Evolutionary conservation across 2,888 invertebrate species (phyloP), one percentile per base, ranked within the genome.

Genomic region (Phlogophora meticulosa): DNA sequence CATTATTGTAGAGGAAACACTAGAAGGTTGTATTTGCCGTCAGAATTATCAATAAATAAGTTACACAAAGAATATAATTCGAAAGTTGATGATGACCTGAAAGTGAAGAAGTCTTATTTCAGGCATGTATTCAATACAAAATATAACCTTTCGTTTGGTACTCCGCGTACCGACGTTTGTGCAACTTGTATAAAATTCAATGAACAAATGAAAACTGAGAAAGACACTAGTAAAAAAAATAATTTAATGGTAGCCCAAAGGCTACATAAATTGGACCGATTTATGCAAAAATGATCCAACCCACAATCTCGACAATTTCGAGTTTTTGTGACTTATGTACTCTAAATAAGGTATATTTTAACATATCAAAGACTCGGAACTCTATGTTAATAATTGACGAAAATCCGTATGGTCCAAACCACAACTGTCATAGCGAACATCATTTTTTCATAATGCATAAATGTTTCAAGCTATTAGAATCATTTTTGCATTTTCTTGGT

Each of bases 141-240:
- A 38, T 59, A 59, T 40, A 48, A 59, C 13, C 59, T 59, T 49
- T n/a, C 24, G 10, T 40, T 59, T 38, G 59, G 59, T 17, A 49
- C 48, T 48, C 49, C 59, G 11, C 10, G 59, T n/a, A 59, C 59
- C 11, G 40, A 59, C 48, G 59, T 59, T 24, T 59, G 59, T 49
- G 59, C 59, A 13, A 59, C 48, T 48, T 59, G 58, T 24, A 20
- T 58, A 38, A 58, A 24, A 58, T 58, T 48, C 32, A 32, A 28
- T 5, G 20, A 32, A 58, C 17, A 58, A 58, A 58, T 58, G 36
- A 58, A 46, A 58, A 10, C 2, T 51, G 43, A 60, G 38, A 60
- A 60, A 34, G 51, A 51, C 49, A 49, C 49, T 34, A 49, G 32
- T 49, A 49, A 24, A 46, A 24, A 46, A 24, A 24, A n/a, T n/a